phyloP scores from a whole-genome alignment of 1,140 invertebrate genomes.

The Harlomillsia oculata region DNA sequence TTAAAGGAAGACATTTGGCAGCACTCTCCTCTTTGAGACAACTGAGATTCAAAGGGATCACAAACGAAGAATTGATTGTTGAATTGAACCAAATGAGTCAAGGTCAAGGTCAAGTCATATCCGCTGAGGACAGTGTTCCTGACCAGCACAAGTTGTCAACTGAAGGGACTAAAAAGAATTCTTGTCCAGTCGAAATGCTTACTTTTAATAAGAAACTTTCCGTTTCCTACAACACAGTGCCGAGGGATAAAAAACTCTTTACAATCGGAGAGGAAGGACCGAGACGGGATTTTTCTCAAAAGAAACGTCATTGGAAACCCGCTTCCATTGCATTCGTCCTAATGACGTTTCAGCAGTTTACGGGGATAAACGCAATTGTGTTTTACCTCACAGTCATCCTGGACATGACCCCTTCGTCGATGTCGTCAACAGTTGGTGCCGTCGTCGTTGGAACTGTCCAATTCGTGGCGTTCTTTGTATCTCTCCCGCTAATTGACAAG shows the following conservation, averaged over 20 bases:
- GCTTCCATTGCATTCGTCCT: slow-evolving; percentile 44
- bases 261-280: too few species aligned
- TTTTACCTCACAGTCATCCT: slow-evolving; percentile 51
- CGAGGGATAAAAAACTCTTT: too few species aligned
- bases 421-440: too few species aligned
- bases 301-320: slow-evolving; percentile 1
- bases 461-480: slow-evolving; percentile 41
- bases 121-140: background rate
- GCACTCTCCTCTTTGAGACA: slow-evolving; percentile 53
- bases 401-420: slow-evolving; percentile 43
- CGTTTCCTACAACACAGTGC: too few species aligned
- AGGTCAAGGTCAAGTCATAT: background rate
- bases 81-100: background rate
- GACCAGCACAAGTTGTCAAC: background rate
- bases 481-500: slow-evolving; percentile 43
- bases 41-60: slow-evolving; percentile 48
- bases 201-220: background rate
- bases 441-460: slow-evolving; percentile 43
- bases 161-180: background rate
- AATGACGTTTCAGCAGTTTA: slow-evolving; percentile 53
- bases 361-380: slow-evolving; percentile 57
- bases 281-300: too few species aligned
- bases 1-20: slow-evolving; percentile 50
- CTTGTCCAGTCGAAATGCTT: background rate
- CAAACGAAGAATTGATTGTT: background rate